Conservation (phyloP, 2,797 vertebrate species). For the Geotrypetes seraphini region DNA sequence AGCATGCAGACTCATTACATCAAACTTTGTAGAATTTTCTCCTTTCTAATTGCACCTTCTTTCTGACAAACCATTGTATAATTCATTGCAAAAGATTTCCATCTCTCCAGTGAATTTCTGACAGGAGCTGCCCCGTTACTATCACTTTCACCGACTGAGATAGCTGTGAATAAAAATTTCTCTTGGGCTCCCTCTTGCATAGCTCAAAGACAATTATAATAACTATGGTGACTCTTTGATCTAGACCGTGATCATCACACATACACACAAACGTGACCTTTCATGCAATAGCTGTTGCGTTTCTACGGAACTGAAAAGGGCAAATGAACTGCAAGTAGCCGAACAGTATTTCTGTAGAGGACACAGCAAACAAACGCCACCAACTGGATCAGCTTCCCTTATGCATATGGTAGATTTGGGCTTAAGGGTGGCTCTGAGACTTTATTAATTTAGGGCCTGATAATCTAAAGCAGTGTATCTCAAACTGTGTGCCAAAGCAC, state of each 20-base stretch:
- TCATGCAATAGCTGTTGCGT: not conserved
- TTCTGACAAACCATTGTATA: slow-evolving; percentile 22
- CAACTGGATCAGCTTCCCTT: too few species aligned
- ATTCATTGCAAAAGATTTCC: slow-evolving; percentile 6
- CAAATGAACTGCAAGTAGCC: not conserved
- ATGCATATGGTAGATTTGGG: too few species aligned
- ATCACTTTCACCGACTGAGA: too few species aligned
- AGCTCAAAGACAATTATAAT: not conserved
- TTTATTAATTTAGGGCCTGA: too few species aligned
- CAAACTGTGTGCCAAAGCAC: too few species aligned
- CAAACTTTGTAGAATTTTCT: slow-evolving; percentile 11
- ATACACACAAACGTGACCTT: not conserved
- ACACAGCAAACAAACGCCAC: too few species aligned
- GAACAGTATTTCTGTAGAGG: not conserved
- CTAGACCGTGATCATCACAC: not conserved
- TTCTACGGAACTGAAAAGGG: not conserved
- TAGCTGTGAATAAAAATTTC: slow-evolving; percentile 2
- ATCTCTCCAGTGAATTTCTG: slow-evolving; percentile 4
- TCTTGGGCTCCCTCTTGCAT: not conserved
- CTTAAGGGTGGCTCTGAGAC: too few species aligned
- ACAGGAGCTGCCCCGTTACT: not conserved
- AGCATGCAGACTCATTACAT: slow-evolving; percentile 18
- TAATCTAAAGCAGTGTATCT: too few species aligned
- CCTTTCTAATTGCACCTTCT: slow-evolving; percentile 19
- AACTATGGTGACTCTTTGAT: not conserved